Percentiles rank a stretch among this genome's conserved stretches.
Conservation (phyloP, 2,888 invertebrate genomes). For the Ectropis crepuscularia region DNA sequence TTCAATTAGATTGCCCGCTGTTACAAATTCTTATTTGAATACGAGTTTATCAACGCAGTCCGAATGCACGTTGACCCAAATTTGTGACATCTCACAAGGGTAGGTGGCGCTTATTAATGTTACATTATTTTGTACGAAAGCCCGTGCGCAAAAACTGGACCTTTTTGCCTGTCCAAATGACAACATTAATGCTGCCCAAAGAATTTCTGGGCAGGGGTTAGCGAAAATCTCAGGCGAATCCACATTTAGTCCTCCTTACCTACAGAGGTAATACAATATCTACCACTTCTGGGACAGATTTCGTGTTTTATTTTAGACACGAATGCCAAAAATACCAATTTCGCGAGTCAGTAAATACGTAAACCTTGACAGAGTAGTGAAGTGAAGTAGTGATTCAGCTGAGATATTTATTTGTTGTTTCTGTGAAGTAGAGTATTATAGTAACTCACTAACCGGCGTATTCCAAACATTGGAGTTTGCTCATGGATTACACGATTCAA, state of each 20-base stretch:
- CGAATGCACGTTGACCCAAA: constrained; percentile 59
- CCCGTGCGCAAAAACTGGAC: constrained; percentile 65
- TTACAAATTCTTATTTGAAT: constrained; percentile 52
- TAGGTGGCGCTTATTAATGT: constrained; percentile 72
- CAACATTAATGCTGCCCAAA: constrained; percentile 64
- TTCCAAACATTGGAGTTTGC: no score
- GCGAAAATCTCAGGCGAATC: constrained; percentile 52
- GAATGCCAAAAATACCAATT: constrained; percentile 13
- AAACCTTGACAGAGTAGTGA: background rate
- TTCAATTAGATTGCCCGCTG: constrained; percentile 46
- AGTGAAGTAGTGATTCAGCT: no score
- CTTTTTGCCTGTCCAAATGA: constrained; percentile 69
- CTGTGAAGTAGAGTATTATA: no score
- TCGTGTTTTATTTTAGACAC: constrained; percentile 13
- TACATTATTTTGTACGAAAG: constrained; percentile 69
- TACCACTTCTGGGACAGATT: constrained; percentile 14
- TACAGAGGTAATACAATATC: constrained; percentile 43
- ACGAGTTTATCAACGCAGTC: constrained; percentile 57
- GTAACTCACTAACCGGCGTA: no score
- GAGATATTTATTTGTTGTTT: no score
- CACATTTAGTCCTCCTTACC: constrained; percentile 39
- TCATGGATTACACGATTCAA: no score
- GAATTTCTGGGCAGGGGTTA: constrained; percentile 50
- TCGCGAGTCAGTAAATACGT: background rate
- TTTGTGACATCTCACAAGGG: constrained; percentile 63